These are phyloP conservation scores for Hippopotamus amphibius DNA, from an alignment of 2,113 vertebrate species.

Conservation along the genomic window DNA sequence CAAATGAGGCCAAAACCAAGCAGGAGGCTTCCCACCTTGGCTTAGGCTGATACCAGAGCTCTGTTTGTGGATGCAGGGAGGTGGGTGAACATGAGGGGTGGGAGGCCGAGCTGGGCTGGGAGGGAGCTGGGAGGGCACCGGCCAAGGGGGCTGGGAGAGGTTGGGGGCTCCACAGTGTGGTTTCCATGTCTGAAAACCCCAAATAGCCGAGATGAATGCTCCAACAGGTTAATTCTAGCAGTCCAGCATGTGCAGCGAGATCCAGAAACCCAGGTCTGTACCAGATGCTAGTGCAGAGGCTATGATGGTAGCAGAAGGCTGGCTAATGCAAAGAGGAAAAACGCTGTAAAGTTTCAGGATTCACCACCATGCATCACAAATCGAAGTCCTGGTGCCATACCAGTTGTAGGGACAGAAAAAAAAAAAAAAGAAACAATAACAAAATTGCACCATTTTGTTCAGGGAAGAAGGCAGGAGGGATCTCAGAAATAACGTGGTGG, in stretches of 20 bases:
- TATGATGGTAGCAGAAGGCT: slow-evolving; percentile 50
- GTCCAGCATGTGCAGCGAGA: not conserved
- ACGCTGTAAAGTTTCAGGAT: slow-evolving; percentile 67
- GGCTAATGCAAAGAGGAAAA: slow-evolving; percentile 60
- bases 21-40: not conserved
- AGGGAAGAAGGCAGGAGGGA: slow-evolving; percentile 52
- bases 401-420: slow-evolving; percentile 83
- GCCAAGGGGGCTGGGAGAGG: too few relatives aligned
- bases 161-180: too few relatives aligned
- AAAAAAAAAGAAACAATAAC: not conserved
- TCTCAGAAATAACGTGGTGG: slow-evolving; percentile 65
- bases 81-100: too few relatives aligned
- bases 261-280: not conserved
- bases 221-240: not conserved
- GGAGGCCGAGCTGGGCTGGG: too few relatives aligned
- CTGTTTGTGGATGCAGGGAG: not conserved
- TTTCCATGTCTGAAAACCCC: not conserved
- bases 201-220: not conserved
- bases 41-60: not conserved
- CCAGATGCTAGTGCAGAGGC: slow-evolving; percentile 44
- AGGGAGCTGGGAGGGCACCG: too few relatives aligned
- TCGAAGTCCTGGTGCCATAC: slow-evolving; percentile 82
- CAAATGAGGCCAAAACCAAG: not conserved
- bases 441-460: slow-evolving; percentile 54
- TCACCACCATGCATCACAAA: slow-evolving; percentile 38